phyloP scores from a whole-genome alignment of 2,797 vertebrate genomes.

The Alca torda region DNA sequence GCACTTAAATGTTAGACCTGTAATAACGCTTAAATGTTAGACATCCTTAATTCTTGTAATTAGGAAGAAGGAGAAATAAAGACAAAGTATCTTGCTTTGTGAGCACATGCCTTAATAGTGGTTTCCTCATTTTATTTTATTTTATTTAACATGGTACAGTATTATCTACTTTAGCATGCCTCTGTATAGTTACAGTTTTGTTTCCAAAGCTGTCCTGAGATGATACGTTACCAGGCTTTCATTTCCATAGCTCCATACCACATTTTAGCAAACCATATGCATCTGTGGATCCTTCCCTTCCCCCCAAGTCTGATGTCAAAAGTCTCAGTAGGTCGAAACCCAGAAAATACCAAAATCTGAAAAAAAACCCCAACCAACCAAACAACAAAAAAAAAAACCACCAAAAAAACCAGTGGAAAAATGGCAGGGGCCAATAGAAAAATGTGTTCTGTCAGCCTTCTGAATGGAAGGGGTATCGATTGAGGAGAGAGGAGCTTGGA shows the following conservation, averaged over 20 bases:
- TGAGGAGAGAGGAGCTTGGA: background rate
- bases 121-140: background rate
- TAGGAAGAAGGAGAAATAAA: background rate
- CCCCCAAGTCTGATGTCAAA: background rate
- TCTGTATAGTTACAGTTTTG: background rate
- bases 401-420: background rate
- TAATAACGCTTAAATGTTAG: background rate
- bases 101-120: background rate
- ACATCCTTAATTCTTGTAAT: background rate
- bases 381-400: fast-evolving
- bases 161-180: background rate
- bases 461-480: background rate
- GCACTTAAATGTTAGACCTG: background rate
- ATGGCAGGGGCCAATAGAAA: background rate
- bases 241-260: background rate
- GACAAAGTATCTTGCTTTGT: background rate
- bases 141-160: background rate
- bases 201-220: background rate
- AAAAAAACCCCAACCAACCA: background rate
- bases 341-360: background rate
- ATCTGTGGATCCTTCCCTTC: background rate
- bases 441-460: background rate
- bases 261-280: background rate
- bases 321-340: background rate
- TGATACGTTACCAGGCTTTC: background rate